phyloP scores from a whole-genome alignment of 1,140 invertebrate species.

The Mya arenaria region DNA sequence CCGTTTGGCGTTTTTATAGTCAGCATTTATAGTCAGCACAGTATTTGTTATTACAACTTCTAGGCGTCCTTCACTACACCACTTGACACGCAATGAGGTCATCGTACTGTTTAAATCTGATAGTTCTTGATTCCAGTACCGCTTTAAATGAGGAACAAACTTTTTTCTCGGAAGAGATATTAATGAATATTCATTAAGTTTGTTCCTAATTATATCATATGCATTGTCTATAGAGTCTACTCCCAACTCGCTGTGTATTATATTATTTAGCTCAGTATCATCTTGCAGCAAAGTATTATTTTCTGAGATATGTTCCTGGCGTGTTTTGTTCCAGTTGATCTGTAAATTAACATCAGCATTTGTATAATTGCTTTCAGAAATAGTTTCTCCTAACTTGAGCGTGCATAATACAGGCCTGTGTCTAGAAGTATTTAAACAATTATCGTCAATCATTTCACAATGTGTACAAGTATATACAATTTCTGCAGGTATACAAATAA shows the following conservation, averaged over 20 bases:
- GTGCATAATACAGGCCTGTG: conserved; percentile 6
- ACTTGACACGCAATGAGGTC: not conserved
- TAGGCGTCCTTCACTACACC: not conserved
- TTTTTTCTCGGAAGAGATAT: not conserved
- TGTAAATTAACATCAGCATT: not conserved
- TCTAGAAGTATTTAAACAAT: conserved; percentile 25
- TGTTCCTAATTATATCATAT: not conserved
- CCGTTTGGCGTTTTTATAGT: not conserved
- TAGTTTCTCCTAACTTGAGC: too few species aligned
- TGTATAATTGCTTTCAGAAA: not conserved
- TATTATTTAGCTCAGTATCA: not conserved
- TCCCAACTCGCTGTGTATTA: not conserved
- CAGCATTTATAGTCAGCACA: conserved; percentile 6
- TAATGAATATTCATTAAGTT: not conserved
- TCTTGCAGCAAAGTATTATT: not conserved
- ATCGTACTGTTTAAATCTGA: not conserved
- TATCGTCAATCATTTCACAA: not conserved
- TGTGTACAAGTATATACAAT: not conserved
- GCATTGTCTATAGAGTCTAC: not conserved
- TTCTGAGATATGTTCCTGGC: not conserved
- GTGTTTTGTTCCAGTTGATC: not conserved
- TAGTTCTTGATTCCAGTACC: not conserved
- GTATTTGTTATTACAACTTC: not conserved
- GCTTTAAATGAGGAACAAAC: not conserved
- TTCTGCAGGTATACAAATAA: not conserved